A percentile compares a stretch with the other conserved stretches of the same genome.
Evolutionary conservation across 2,888 invertebrate genomes (phyloP).

Genomic region (Melipona beecheii): DNA sequence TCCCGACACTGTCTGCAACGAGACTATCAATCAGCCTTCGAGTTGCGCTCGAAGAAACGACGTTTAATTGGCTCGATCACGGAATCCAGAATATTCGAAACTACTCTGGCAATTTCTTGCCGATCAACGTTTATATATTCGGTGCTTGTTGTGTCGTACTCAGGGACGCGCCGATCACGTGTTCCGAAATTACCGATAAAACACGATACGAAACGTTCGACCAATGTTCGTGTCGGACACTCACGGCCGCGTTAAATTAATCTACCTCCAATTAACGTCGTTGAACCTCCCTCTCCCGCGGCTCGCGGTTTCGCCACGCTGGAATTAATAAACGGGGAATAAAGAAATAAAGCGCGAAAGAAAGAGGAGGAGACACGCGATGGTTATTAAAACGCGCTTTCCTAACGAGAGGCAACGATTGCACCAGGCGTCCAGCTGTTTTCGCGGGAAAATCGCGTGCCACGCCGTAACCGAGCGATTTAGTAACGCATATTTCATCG

Average conservation of each 20-base stretch:
- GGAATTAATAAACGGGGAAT: conserved; percentile 27
- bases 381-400: conserved; percentile 40
- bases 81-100: conserved; percentile 10
- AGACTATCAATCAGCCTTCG: too few species aligned
- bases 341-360: conserved; percentile 10
- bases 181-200: conserved; percentile 7
- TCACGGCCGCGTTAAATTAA: conserved; percentile 55
- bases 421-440: background rate
- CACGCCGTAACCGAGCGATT: conserved; percentile 24
- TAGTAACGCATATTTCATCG: conserved; percentile 26
- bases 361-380: conserved; percentile 8
- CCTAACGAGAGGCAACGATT: conserved; percentile 15
- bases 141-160: conserved; percentile 41
- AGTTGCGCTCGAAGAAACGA: background rate
- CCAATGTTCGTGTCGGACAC: too few species aligned
- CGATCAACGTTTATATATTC: too few species aligned
- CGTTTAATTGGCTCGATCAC: conserved; percentile 6
- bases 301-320: background rate
- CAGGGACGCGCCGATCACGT: conserved; percentile 43
- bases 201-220: too few species aligned
- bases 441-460: background rate
- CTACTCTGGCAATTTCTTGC: too few species aligned
- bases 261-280: conserved; percentile 59
- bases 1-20: too few species aligned
- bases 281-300: background rate